Conservation (phyloP, 2,888 invertebrate species). For the Drosophila mimetica region DNA sequence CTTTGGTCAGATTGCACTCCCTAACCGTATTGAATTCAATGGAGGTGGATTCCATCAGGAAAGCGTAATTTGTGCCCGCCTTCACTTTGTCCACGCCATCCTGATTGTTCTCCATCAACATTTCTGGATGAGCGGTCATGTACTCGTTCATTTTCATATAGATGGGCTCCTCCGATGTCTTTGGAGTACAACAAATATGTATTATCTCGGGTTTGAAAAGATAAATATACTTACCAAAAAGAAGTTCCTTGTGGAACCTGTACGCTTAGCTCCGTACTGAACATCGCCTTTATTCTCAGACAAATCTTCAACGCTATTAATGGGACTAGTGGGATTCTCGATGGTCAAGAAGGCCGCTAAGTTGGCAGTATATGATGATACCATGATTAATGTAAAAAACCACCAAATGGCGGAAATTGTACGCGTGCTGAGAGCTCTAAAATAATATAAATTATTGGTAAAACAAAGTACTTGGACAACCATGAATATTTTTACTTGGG, state of each 20-base stretch:
- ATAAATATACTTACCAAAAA: slow-evolving; percentile 89
- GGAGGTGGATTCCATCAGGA: slow-evolving; percentile 91
- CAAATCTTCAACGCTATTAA: slow-evolving; percentile 92
- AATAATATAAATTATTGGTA: not conserved
- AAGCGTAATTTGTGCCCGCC: slow-evolving; percentile 87
- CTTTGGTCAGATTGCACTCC: slow-evolving; percentile 87
- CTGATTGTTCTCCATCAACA: slow-evolving; percentile 85
- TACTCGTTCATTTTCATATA: slow-evolving; percentile 92
- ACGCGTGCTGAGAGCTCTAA: slow-evolving; percentile 93
- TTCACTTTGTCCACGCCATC: slow-evolving; percentile 86
- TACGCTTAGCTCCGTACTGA: slow-evolving; percentile 92
- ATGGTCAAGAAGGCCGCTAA: slow-evolving; percentile 96
- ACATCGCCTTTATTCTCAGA: slow-evolving; percentile 90
- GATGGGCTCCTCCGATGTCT: slow-evolving; percentile 90
- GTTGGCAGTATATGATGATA: slow-evolving; percentile 95
- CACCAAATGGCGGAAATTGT: slow-evolving; percentile 95
- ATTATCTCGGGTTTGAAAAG: no score
- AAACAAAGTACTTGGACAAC: no score
- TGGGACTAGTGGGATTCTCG: slow-evolving; percentile 89
- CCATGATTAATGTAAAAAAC: slow-evolving; percentile 92
- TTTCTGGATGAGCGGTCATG: slow-evolving; percentile 88
- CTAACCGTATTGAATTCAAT: slow-evolving; percentile 90
- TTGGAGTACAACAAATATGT: not conserved
- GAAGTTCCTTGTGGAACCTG: slow-evolving; percentile 94
- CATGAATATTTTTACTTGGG: slow-evolving; percentile 87